Evolutionary conservation across 2,888 invertebrate species (phyloP), one percentile per base, ranked within the genome.

Genomic region (Arrhopalites spinosus): DNA sequence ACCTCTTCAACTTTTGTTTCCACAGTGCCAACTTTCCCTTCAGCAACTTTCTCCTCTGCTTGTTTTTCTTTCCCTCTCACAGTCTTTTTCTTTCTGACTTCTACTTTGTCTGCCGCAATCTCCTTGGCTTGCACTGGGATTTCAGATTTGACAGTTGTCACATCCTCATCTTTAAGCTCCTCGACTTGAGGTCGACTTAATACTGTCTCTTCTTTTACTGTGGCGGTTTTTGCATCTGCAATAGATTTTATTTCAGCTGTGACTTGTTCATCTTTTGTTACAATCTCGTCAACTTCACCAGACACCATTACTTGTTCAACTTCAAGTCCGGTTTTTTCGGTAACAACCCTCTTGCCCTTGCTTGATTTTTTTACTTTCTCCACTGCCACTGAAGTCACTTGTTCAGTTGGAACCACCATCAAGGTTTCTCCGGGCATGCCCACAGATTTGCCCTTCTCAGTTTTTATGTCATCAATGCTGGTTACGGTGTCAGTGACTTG

Each of bases 21-120:
- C n/a, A 76, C 64, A 1, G 20, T 36, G 11, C 45, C 53, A 17
- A 73, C 71, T 27, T 76, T 72, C 20, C 70, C 71, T 53, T 69
- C 74, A 3, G 64, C 59, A 2, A 74, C 25, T 71, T 73, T 74
- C 17, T 64, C 74, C 43, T 77, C 73, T 17, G 70, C 13, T 2
- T 47, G 45, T 50, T 77, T 74, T 45, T 69, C 74, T 59, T 75
- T 75, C 7, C 74, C 74, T n/a, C 74, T 43, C 11, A 75, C 25
- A 11, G 74, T 68, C 30, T 68, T 68, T 43, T 68, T 74, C 69
- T 69, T 74, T 15, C 56, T 59, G 5, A 61, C 27, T 8, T 23
- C 11, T 5, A 74, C 68, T 56, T 73, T 74, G n/a, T 73, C 70
- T 27, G 11, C 45, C 23, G 63, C 45, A 23, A 67, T 29, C 63